phyloP scores from a whole-genome alignment of 1,140 invertebrate genomes.

The Ceratina japonica region DNA sequence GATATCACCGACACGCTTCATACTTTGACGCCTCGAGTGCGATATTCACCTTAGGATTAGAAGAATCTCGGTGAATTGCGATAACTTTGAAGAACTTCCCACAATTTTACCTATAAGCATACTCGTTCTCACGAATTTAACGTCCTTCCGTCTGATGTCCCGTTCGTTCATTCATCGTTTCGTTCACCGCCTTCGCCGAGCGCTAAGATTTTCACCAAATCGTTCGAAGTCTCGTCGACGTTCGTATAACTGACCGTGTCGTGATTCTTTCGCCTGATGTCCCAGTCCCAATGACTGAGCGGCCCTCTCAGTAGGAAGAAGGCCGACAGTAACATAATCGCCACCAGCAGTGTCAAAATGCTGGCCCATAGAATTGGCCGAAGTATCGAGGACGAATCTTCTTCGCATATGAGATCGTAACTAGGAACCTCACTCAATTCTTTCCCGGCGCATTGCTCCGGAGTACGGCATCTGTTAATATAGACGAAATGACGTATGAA shows the following conservation, averaged over 20 bases:
- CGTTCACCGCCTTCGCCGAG: conserved; percentile 66
- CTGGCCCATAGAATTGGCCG: conserved; percentile 69
- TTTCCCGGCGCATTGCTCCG: conserved; percentile 60
- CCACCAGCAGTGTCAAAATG: conserved; percentile 64
- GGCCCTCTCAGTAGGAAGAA: conserved; percentile 68
- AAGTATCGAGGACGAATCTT: conserved; percentile 47
- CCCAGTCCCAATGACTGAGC: conserved; percentile 71
- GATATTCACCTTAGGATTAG: conserved; percentile 25
- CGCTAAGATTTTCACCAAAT: conserved; percentile 75
- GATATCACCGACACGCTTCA: not conserved
- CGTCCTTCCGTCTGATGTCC: conserved; percentile 32
- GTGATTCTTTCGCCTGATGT: conserved; percentile 63
- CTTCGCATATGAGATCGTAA: conserved; percentile 70
- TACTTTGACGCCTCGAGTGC: not conserved
- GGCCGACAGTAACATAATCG: conserved; percentile 48
- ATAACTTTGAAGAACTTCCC: no score
- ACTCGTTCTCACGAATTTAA: no score
- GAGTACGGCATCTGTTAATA: conserved; percentile 68
- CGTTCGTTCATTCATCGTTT: conserved; percentile 66
- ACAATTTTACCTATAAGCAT: no score
- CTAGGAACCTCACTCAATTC: conserved; percentile 65
- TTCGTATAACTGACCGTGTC: conserved; percentile 76
- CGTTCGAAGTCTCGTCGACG: conserved; percentile 74
- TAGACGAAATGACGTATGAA: not conserved
- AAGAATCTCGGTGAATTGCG: no score